A percentile compares a stretch with the other conserved stretches of the same genome.
Evolutionary conservation across 1,140 invertebrate genomes (phyloP).

Genomic region (Heliothis subflexa): DNA sequence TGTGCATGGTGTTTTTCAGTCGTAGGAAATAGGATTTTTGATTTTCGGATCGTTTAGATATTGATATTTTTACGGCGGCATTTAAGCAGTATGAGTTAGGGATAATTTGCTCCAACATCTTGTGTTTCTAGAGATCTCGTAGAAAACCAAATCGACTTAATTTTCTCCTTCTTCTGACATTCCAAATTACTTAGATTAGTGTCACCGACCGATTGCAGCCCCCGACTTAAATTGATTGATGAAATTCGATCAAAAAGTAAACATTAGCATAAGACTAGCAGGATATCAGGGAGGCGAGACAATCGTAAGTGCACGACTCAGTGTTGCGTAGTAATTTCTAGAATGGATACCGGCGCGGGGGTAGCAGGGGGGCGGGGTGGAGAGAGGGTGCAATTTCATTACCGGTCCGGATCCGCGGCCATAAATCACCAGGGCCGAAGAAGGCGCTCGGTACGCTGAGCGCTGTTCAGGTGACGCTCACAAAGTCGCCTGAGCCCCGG

Average conservation of each 20-base stretch:
- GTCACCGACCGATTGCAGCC: constrained; percentile 7
- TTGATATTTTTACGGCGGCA: background rate
- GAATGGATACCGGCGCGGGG: constrained; percentile 72
- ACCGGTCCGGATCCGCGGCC: constrained; percentile 86
- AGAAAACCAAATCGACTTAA: background rate
- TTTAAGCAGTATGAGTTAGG: too few species aligned
- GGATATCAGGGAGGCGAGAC: constrained; percentile 47
- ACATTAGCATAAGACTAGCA: constrained; percentile 46
- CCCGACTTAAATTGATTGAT: constrained; percentile 40
- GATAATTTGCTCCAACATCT: background rate
- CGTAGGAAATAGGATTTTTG: constrained; percentile 1
- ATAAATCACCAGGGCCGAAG: constrained; percentile 87
- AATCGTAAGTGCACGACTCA: constrained; percentile 67
- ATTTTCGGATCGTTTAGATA: background rate
- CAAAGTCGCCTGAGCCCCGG: constrained; percentile 75
- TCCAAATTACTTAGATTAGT: constrained; percentile 8
- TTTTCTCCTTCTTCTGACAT: constrained; percentile 1
- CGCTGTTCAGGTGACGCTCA: constrained; percentile 82
- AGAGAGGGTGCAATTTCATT: constrained; percentile 85
- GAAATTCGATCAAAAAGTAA: constrained; percentile 43
- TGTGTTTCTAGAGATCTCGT: background rate
- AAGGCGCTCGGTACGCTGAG: constrained; percentile 67
- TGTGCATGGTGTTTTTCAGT: background rate
- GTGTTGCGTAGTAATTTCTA: constrained; percentile 84
- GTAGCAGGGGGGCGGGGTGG: constrained; percentile 54